These are phyloP conservation scores for Nanorana parkeri DNA, from an alignment of 2,113 vertebrate genomes.

Conservation along the genomic window DNA sequence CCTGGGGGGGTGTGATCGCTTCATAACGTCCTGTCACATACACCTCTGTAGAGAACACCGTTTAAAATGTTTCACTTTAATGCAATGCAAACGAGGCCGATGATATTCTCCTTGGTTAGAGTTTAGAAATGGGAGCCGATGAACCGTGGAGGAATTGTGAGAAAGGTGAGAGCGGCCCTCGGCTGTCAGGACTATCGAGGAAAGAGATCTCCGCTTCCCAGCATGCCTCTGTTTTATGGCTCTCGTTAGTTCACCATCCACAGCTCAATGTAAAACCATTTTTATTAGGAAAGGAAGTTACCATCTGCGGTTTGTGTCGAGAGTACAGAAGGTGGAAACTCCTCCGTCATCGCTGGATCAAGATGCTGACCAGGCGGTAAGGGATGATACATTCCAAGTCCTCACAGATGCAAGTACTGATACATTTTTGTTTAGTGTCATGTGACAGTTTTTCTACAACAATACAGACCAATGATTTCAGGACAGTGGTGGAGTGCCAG, in stretches of 20 bases:
- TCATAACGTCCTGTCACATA: constrained; percentile 84
- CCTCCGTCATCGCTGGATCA: neutral
- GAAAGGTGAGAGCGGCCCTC: constrained; percentile 70
- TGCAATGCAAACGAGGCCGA: constrained; percentile 80
- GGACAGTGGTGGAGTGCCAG: no score
- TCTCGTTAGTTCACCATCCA: constrained; percentile 36
- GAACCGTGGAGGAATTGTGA: constrained; percentile 32
- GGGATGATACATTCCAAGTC: no score
- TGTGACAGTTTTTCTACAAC: no score
- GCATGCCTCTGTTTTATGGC: constrained; percentile 26
- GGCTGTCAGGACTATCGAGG: constrained; percentile 63
- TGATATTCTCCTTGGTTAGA: constrained; percentile 71
- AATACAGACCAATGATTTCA: no score
- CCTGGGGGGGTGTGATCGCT: constrained; percentile 83
- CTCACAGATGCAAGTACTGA: no score
- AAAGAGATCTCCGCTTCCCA: constrained; percentile 30
- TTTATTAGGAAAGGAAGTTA: constrained; percentile 42
- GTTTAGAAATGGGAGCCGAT: constrained; percentile 59
- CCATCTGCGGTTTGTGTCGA: constrained; percentile 22
- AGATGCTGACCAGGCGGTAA: neutral
- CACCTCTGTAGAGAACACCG: constrained; percentile 83
- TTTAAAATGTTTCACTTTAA: constrained; percentile 83
- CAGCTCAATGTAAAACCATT: constrained; percentile 21
- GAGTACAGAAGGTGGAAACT: constrained; percentile 6
- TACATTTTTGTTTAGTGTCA: no score